Percentiles rank a stretch among this genome's conserved stretches.
Evolutionary conservation across 64 coral and sea anemone genomes (phyloP).

Genomic region (Porites lutea): DNA sequence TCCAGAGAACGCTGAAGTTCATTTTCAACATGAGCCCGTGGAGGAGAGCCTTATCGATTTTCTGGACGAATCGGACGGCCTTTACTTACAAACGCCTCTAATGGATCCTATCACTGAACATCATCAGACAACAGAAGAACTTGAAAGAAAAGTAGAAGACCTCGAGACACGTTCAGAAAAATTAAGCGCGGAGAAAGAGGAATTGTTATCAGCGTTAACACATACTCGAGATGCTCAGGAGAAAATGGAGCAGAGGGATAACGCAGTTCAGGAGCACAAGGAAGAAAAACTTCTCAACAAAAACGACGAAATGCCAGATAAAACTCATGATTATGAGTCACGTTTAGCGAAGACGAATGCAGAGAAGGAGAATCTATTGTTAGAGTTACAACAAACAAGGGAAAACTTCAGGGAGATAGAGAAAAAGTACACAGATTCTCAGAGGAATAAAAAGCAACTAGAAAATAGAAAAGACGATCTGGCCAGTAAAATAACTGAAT

Average conservation of each 20-base stretch:
- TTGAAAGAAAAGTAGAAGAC: slow-evolving; percentile 2
- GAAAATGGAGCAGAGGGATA: neutral
- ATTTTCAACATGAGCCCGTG: neutral
- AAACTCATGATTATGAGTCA: slow-evolving; percentile 55
- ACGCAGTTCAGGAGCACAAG: neutral
- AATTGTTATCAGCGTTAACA: neutral
- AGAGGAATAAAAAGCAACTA: neutral
- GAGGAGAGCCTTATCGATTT: neutral
- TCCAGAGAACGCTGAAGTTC: neutral
- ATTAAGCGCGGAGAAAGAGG: neutral
- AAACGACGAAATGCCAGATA: slow-evolving; percentile 36
- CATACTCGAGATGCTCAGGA: neutral
- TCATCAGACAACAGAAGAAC: neutral
- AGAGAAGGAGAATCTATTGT: slow-evolving; percentile 62
- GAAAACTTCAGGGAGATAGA: slow-evolving; percentile 34
- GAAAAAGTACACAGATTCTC: neutral
- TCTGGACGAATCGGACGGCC: neutral
- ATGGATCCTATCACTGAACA: neutral
- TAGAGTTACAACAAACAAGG: slow-evolving; percentile 50
- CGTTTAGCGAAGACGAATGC: slow-evolving; percentile 33
- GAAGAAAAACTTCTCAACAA: neutral
- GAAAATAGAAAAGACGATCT: neutral
- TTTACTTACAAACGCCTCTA: neutral
- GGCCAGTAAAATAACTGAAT: neutral
- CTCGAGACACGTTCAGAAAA: neutral